These are phyloP conservation scores for Osmoderma eremita DNA, from an alignment of 2,888 invertebrate species.

Conservation along the genomic window DNA sequence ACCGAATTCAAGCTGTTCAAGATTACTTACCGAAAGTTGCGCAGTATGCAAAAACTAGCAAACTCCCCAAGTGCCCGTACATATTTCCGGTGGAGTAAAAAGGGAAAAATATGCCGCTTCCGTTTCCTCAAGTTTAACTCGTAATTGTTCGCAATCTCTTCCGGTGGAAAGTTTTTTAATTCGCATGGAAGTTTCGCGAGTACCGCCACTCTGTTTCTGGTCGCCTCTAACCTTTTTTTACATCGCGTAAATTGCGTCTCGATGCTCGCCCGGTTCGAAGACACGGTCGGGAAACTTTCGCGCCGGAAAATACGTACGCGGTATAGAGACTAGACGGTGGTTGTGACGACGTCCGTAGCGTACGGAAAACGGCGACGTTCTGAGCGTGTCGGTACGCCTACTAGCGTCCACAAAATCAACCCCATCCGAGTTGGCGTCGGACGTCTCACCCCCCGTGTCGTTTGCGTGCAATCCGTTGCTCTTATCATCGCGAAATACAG, in stretches of 20 bases:
- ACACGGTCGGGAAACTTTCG: not conserved
- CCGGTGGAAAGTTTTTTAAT: not conserved
- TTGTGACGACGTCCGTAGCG: constrained; percentile 44
- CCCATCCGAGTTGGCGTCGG: constrained; percentile 42
- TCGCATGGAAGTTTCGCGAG: not conserved
- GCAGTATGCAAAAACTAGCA: constrained; percentile 19
- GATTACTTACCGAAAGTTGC: constrained; percentile 24
- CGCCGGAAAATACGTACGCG: not conserved
- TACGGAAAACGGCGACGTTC: constrained; percentile 48
- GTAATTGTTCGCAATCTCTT: not conserved
- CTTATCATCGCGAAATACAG: constrained; percentile 44
- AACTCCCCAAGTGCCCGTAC: not conserved
- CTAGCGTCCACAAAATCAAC: constrained; percentile 45
- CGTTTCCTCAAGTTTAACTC: not conserved
- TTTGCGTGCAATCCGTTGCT: constrained; percentile 48
- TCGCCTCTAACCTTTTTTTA: not conserved
- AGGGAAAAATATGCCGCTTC: not conserved
- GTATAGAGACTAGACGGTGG: not conserved
- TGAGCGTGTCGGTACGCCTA: constrained; percentile 51
- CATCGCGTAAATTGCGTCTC: constrained; percentile 1
- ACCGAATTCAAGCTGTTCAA: not conserved
- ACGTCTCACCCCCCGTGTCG: constrained; percentile 40
- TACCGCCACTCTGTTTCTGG: not conserved
- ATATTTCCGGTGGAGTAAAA: constrained; percentile 1
- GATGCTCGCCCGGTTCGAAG: not conserved